A percentile compares a stretch with the other conserved stretches of the same genome.
phyloP scores from a whole-genome alignment of 2,888 invertebrate genomes.

The Tetropium fuscum region DNA sequence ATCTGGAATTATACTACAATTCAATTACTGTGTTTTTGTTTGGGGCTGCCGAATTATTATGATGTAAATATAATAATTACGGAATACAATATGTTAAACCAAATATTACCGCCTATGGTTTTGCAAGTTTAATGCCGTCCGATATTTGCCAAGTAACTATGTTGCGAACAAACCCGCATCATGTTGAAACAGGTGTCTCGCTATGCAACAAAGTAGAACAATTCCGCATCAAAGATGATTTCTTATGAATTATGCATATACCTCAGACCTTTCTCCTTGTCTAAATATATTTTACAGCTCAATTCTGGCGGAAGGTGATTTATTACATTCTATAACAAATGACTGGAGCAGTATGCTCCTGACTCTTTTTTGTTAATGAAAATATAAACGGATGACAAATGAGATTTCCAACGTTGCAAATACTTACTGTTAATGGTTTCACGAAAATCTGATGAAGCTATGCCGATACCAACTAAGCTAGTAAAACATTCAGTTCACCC shows the following conservation, averaged over 20 bases:
- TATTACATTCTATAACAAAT: constrained; percentile 7
- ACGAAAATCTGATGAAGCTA: constrained; percentile 6
- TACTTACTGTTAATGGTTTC: constrained; percentile 4
- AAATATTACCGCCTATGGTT: no score
- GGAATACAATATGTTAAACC: no score
- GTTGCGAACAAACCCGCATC: neutral
- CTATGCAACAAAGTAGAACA: neutral
- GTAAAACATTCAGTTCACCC: neutral
- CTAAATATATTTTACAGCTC: constrained; percentile 8
- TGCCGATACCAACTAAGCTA: constrained; percentile 2
- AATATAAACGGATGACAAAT: constrained; percentile 13
- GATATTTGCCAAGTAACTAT: no score
- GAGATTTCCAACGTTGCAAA: constrained; percentile 7
- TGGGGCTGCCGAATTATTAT: no score
- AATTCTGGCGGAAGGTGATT: constrained; percentile 8
- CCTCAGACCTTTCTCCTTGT: constrained; percentile 3
- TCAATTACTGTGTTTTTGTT: no score
- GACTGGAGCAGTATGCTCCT: constrained; percentile 3
- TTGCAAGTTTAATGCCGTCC: no score
- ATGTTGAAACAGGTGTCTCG: neutral
- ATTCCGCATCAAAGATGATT: constrained; percentile 6
- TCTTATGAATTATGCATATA: constrained; percentile 8
- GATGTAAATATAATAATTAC: no score
- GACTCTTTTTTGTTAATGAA: neutral
- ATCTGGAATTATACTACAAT: no score